Percentiles rank a stretch among this genome's conserved stretches.
Evolutionary conservation across 23 tunicate genomes (phyloP).

Genomic region (Trididemnum clinides): DNA sequence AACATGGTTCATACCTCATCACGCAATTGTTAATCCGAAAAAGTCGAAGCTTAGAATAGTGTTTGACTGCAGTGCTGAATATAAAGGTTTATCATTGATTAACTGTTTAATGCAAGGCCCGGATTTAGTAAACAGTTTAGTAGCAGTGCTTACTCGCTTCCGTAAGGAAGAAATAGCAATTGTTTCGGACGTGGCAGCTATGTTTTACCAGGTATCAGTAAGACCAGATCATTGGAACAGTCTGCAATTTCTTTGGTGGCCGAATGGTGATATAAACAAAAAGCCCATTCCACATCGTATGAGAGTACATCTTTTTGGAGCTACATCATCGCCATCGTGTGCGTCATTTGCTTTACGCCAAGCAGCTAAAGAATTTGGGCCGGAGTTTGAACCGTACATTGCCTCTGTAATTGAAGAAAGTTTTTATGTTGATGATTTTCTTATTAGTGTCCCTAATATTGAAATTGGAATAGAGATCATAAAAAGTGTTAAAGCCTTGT

Average conservation of each 20-base stretch:
- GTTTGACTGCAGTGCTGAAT: too few species aligned
- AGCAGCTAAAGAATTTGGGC: constrained; percentile 9
- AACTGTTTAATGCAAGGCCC: too few species aligned
- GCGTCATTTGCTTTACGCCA: constrained; percentile 33
- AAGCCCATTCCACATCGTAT: constrained; percentile 3
- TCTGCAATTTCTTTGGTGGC: constrained; percentile 51
- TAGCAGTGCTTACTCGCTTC: constrained; percentile 41
- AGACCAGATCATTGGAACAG: constrained; percentile 16
- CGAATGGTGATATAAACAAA: neutral
- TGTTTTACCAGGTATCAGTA: constrained; percentile 61
- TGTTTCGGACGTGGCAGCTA: constrained; percentile 42
- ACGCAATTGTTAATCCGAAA: too few species aligned
- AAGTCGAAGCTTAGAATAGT: too few species aligned
- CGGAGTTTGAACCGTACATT: constrained; percentile 17
- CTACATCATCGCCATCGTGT: constrained; percentile 51
- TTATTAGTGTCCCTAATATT: neutral
- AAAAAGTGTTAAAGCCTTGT: neutral
- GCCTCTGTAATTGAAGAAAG: neutral
- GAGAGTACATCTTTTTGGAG: constrained; percentile 41
- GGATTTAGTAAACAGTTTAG: too few species aligned
- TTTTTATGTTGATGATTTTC: constrained; percentile 49
- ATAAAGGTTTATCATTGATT: too few species aligned
- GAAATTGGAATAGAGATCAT: neutral
- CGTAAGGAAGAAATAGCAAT: constrained; percentile 42
- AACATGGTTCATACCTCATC: constrained; percentile 35